These are phyloP conservation scores for Lates japonicus DNA, from an alignment of 2,797 vertebrate species.

Conservation along the genomic window DNA sequence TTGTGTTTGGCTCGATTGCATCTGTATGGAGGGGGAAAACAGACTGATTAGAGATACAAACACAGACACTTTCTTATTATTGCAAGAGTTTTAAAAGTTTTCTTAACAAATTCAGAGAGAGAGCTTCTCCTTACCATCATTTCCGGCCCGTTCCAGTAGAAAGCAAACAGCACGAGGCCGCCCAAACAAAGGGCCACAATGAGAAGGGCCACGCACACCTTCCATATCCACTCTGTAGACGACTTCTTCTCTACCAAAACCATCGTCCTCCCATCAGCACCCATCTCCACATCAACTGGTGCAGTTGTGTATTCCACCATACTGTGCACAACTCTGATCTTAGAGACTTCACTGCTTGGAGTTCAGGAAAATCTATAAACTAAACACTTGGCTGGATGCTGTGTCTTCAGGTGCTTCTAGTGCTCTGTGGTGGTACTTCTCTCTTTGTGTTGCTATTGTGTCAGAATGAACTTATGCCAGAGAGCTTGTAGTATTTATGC, in stretches of 20 bases:
- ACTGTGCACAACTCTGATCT: constrained; percentile 12
- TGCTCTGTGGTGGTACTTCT: constrained; percentile 19
- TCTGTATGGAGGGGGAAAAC: constrained; percentile 37
- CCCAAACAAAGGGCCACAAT: constrained; percentile 56
- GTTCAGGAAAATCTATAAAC: background rate
- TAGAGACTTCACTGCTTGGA: background rate
- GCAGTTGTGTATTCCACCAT: constrained; percentile 70
- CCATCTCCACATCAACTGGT: constrained; percentile 68
- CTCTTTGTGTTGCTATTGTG: constrained; percentile 56
- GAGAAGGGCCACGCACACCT: constrained; percentile 38
- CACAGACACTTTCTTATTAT: background rate
- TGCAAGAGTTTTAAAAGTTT: background rate
- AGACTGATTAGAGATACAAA: constrained; percentile 4
- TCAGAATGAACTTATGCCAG: constrained; percentile 67
- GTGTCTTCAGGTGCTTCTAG: constrained; percentile 6
- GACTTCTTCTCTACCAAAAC: constrained; percentile 73
- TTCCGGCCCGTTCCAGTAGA: constrained; percentile 50
- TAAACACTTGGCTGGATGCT: constrained; percentile 11
- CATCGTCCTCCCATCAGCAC: constrained; percentile 54
- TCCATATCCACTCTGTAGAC: constrained; percentile 66
- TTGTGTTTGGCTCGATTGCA: constrained; percentile 29
- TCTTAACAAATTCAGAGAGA: background rate
- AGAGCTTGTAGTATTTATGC: constrained; percentile 78
- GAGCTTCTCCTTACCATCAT: constrained; percentile 46
- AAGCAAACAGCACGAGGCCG: constrained; percentile 62